These are phyloP conservation scores for Apotomis turbidana DNA, from an alignment of 2,888 invertebrate genomes.

Conservation along the genomic window DNA sequence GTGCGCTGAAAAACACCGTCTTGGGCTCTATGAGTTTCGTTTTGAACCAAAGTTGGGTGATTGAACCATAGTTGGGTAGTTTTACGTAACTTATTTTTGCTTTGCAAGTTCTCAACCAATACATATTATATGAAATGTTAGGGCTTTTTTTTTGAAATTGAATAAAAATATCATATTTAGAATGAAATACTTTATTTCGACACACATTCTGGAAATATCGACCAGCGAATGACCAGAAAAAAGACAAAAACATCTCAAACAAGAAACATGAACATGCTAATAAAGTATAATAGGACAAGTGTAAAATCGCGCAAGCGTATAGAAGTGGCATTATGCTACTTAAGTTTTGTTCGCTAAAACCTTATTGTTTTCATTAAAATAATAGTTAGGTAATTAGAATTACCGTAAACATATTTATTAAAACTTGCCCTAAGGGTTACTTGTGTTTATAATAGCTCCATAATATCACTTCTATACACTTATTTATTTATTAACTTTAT, in stretches of 20 bases:
- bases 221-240: slow-evolving; percentile 72
- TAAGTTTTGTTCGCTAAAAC: neutral
- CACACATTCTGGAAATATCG: slow-evolving; percentile 63
- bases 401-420: no score
- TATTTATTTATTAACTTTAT: slow-evolving; percentile 9
- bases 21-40: no score
- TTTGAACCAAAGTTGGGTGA: no score
- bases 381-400: no score
- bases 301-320: slow-evolving; percentile 8
- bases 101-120: no score
- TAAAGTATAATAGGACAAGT: slow-evolving; percentile 4
- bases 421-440: no score
- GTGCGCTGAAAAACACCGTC: no score
- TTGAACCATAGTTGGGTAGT: no score
- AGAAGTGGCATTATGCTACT: neutral
- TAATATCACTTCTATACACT: slow-evolving; percentile 2
- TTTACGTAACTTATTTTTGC: no score
- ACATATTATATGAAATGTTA: no score
- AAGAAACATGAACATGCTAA: slow-evolving; percentile 38
- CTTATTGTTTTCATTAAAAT: no score
- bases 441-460: no score
- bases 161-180: slow-evolving; percentile 51
- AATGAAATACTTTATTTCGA: slow-evolving; percentile 60
- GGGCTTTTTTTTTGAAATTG: neutral
- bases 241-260: slow-evolving; percentile 44